Evolutionary conservation across 2,888 invertebrate genomes (phyloP).

Genomic region (Dryobotodes eremita): DNA sequence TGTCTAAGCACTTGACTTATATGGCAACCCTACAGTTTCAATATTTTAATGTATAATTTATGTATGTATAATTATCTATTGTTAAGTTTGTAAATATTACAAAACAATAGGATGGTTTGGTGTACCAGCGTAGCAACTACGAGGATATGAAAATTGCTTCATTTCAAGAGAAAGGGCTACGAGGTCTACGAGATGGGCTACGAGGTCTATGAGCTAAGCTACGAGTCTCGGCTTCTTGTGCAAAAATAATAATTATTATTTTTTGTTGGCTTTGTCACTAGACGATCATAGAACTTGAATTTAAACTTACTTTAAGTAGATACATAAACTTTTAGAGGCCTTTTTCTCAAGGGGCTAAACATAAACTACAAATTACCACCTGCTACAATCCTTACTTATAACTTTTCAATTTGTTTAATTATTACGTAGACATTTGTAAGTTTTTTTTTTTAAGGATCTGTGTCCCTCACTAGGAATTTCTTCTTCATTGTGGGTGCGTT

Average conservation of each 20-base stretch:
- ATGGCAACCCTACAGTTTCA: neutral
- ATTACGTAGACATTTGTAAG: neutral
- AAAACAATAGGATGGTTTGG: neutral
- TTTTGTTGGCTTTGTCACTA: neutral
- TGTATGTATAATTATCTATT: neutral
- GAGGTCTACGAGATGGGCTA: conserved; percentile 11
- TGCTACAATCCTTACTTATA: neutral
- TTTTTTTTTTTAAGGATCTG: no score
- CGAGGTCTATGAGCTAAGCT: neutral
- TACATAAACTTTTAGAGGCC: neutral
- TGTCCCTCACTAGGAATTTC: no score
- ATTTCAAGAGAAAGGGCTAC: conserved; percentile 14
- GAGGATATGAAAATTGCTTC: neutral
- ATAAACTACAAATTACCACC: neutral
- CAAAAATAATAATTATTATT: neutral
- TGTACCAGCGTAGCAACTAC: neutral
- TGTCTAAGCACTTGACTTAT: neutral
- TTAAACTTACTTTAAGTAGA: neutral
- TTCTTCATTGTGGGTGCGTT: no score
- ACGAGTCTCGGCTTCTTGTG: neutral
- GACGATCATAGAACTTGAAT: neutral
- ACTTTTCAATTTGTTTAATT: neutral
- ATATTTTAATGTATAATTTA: neutral
- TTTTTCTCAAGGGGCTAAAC: neutral
- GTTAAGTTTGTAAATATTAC: neutral